phyloP scores from a whole-genome alignment of 2,797 vertebrate genomes.

The Acanthurus lineatus region DNA sequence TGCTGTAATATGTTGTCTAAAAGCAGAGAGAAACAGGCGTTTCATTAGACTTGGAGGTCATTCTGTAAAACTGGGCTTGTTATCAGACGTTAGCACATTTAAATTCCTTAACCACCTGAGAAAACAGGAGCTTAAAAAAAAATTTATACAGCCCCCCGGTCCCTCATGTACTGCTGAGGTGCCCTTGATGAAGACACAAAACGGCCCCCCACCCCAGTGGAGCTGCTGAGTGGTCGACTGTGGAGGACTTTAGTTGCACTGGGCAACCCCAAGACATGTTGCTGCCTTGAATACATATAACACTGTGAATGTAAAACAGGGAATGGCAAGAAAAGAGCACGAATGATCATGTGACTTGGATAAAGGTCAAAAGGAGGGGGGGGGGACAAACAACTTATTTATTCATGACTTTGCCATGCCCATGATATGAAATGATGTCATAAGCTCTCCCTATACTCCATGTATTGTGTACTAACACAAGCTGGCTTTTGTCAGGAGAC shows the following conservation, averaged over 20 bases:
- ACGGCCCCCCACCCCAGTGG: conserved; percentile 14
- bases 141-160: neutral
- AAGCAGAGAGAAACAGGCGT: neutral
- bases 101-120: conserved; percentile 33
- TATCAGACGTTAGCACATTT: conserved; percentile 48
- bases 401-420: conserved; percentile 17
- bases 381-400: conserved; percentile 18
- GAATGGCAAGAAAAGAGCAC: neutral
- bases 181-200: conserved; percentile 58
- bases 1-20: conserved; percentile 15
- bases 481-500: conserved; percentile 3
- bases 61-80: conserved; percentile 10
- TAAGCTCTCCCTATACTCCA: neutral
- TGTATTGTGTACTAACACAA: neutral
- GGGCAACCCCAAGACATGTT: conserved; percentile 21
- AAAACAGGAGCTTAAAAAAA: conserved; percentile 22
- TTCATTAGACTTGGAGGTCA: conserved; percentile 32
- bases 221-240: conserved; percentile 24
- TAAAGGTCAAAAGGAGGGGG: conserved; percentile 32
- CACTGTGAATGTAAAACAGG: conserved; percentile 36
- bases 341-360: conserved; percentile 24
- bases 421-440: conserved; percentile 25
- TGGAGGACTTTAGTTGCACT: neutral
- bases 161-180: conserved; percentile 29
- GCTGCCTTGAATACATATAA: conserved; percentile 35